Conservation (phyloP, 2,888 invertebrate species). For the Gymnocheta viridis region DNA sequence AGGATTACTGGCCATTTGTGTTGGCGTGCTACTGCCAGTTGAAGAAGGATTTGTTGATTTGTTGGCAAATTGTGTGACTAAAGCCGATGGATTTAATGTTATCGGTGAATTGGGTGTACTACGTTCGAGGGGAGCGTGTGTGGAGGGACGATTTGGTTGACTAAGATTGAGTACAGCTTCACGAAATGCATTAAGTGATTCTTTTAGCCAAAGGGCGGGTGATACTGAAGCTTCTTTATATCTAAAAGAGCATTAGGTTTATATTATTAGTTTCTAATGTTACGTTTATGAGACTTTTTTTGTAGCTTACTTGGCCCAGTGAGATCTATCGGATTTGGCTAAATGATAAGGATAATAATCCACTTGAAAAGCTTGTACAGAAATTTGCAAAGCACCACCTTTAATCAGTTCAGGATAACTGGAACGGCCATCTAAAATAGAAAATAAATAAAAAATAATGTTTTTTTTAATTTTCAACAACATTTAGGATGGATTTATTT, state of each 20-base stretch:
- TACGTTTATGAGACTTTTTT: background rate
- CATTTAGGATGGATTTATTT: background rate
- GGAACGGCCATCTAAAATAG: conserved; percentile 88
- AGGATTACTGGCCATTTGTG: conserved; percentile 69
- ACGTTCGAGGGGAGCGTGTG: conserved; percentile 81
- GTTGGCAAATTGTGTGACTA: conserved; percentile 73
- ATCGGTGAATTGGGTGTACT: conserved; percentile 79
- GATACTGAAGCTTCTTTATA: conserved; percentile 90
- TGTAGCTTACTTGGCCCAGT: conserved; percentile 89
- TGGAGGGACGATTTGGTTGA: conserved; percentile 84
- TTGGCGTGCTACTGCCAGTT: conserved; percentile 71
- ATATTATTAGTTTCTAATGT: background rate
- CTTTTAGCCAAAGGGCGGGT: conserved; percentile 93
- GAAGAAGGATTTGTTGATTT: conserved; percentile 66
- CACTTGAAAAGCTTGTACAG: conserved; percentile 92
- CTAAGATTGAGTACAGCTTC: conserved; percentile 89
- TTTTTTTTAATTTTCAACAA: background rate
- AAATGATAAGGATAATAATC: conserved; percentile 99
- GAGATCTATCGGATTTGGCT: conserved; percentile 92
- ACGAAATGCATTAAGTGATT: conserved; percentile 91
- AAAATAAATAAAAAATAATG: background rate
- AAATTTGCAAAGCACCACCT: conserved; percentile 96
- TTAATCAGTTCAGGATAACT: conserved; percentile 91
- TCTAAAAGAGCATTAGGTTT: conserved; percentile 75
- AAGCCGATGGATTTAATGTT: conserved; percentile 75